Evolutionary conservation across 2,888 invertebrate species (phyloP).

Genomic region (Lamproptera curius): DNA sequence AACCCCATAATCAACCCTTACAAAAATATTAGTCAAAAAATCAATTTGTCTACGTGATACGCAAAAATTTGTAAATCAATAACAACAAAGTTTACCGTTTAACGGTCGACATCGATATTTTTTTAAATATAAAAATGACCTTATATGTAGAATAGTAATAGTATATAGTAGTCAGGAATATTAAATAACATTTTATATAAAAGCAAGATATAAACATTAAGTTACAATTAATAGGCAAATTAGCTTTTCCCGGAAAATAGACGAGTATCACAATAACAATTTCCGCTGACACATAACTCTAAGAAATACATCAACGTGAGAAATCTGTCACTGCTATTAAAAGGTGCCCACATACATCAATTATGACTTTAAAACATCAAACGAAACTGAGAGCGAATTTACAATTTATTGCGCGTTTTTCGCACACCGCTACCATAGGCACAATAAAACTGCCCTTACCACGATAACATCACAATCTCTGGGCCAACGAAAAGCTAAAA

Average conservation of each 20-base stretch:
- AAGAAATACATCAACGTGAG: neutral
- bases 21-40: too few relatives aligned
- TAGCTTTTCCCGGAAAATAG: neutral
- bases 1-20: too few relatives aligned
- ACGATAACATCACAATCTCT: constrained; percentile 68
- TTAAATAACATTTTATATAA: too few relatives aligned
- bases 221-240: too few relatives aligned
- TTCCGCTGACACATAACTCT: neutral
- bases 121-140: too few relatives aligned
- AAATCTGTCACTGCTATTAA: neutral
- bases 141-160: too few relatives aligned
- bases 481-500: constrained; percentile 65
- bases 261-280: neutral
- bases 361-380: constrained; percentile 1
- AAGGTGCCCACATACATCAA: neutral
- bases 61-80: too few relatives aligned
- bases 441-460: constrained; percentile 61
- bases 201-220: too few relatives aligned
- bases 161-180: too few relatives aligned
- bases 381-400: constrained; percentile 31
- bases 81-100: too few relatives aligned
- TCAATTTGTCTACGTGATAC: too few relatives aligned
- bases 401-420: constrained; percentile 39
- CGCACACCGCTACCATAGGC: constrained; percentile 49
- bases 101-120: too few relatives aligned